These are phyloP conservation scores for Cnemophilus loriae DNA, from an alignment of 2,113 vertebrate genomes.

Conservation along the genomic window DNA sequence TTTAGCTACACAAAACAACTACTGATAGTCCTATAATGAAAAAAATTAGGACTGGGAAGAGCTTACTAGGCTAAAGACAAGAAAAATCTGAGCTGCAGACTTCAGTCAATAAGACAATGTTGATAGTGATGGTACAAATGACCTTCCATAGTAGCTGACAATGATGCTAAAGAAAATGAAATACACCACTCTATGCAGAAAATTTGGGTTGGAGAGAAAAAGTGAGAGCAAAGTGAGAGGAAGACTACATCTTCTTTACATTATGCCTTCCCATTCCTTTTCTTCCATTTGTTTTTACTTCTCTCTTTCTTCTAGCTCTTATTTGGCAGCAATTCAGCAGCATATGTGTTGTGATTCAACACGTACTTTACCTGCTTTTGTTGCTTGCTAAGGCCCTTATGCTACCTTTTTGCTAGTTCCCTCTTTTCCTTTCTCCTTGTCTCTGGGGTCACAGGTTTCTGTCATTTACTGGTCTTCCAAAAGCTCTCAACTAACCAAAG, in stretches of 20 bases:
- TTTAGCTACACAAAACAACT: not conserved
- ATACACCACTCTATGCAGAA: not conserved
- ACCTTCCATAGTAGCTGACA: not conserved
- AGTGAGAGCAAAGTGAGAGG: not conserved
- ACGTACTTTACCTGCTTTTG: not conserved
- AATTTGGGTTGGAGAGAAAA: not conserved
- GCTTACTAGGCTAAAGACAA: not conserved
- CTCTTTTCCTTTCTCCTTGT: not conserved
- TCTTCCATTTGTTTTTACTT: not conserved
- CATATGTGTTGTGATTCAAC: not conserved
- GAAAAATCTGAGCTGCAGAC: not conserved
- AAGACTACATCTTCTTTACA: not conserved
- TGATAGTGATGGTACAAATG: not conserved
- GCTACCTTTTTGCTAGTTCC: not conserved
- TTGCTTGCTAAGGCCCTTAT: not conserved
- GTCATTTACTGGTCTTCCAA: not conserved
- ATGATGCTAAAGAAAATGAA: not conserved
- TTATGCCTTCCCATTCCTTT: not conserved
- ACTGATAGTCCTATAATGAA: not conserved
- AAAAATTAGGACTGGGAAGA: not conserved
- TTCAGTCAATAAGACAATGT: not conserved
- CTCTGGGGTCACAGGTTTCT: not conserved
- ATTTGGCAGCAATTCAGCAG: not conserved
- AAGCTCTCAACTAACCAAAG: not conserved
- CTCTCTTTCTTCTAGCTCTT: not conserved